phyloP scores from a whole-genome alignment of 1,140 invertebrate genomes.

The Tetranychus cinnabarinus region DNA sequence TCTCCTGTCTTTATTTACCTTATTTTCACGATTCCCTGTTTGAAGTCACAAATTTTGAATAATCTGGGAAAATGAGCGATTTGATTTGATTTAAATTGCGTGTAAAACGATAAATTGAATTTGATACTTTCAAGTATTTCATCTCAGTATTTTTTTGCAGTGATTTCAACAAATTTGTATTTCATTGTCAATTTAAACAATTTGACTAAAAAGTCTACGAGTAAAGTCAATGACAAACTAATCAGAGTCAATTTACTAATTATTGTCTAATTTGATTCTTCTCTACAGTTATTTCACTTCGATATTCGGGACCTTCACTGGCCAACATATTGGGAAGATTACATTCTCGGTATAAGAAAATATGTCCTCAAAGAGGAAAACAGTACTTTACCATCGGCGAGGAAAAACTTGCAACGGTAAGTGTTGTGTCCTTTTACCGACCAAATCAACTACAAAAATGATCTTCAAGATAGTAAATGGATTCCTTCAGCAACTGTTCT shows the following conservation, averaged over 20 bases:
- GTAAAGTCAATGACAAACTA: not conserved
- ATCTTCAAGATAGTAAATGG: not conserved
- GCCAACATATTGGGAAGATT: slow-evolving; percentile 39
- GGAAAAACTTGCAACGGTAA: slow-evolving; percentile 21
- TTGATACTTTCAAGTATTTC: too few relatives aligned
- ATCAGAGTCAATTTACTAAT: not conserved
- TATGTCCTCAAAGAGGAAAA: slow-evolving; percentile 56
- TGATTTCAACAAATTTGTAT: too few relatives aligned
- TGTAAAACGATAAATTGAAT: too few relatives aligned
- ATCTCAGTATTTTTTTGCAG: too few relatives aligned
- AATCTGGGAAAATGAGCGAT: too few relatives aligned
- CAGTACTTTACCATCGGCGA: slow-evolving; percentile 45
- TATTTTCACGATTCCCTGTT: too few relatives aligned
- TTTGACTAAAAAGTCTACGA: not conserved
- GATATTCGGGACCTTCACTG: slow-evolving; percentile 41
- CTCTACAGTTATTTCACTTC: slow-evolving; percentile 32
- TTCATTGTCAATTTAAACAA: not conserved
- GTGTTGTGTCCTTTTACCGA: slow-evolving; percentile 6
- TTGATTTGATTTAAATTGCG: too few relatives aligned
- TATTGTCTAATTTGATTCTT: not conserved
- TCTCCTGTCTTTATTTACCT: too few relatives aligned
- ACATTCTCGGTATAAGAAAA: slow-evolving; percentile 43
- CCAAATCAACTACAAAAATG: not conserved
- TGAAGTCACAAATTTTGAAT: too few relatives aligned
- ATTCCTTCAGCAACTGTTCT: not conserved